Evolutionary conservation across 2,113 vertebrate genomes (phyloP), one percentile per base, ranked within the genome.

Genomic region (Thalassarche chlororhynchos): DNA sequence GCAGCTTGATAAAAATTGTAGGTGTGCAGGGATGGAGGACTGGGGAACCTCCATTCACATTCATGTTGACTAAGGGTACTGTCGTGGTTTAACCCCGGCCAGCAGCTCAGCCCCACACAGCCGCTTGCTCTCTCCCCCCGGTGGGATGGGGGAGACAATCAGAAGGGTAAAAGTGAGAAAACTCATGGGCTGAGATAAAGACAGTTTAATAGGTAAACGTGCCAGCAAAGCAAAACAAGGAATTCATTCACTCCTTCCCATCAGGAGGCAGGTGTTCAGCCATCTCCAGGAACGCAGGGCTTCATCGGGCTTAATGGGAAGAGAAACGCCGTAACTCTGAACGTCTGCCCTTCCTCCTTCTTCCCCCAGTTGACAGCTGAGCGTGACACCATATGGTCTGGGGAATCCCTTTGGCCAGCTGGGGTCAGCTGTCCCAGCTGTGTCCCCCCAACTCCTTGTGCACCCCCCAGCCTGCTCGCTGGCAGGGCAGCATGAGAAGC

Each of bases 101-200:
- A 51, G 64, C 8, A 81, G 24, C 42, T 81, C 31, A 84, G 36
- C 4, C 24, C 20, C 23, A 71, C 29, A 18, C 5, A 47, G 47
- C 6, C 1, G 3, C 5, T 84, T 0, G 0, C 28, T 85, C 28
- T 23, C 6, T 40, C 11, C 12, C n/a, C 9, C 1, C 25, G 5
- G 2, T 12, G 18, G 49, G 28, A 40, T 12, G 14, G 10, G 23
- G 3, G 17, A 21, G 24, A 40, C 11, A 79, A 78, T 9, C 0
- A 0, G 51, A 60, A n/a, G 3, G 7, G 10, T 54, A 60, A 25
- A 18, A n/a, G 14, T 6, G 28, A 82, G 32, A 65, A 60, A 79
- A 70, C 4, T 52, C 2, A 0, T n/a, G n/a, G 4, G 11, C 20
- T 32, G 12, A 44, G 34, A 58, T 14, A 32, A 58, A n/a, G 34